Evolutionary conservation across 2,797 vertebrate genomes (phyloP), one percentile per base, ranked within the genome.

Genomic region (Rhinichthys osculus): DNA sequence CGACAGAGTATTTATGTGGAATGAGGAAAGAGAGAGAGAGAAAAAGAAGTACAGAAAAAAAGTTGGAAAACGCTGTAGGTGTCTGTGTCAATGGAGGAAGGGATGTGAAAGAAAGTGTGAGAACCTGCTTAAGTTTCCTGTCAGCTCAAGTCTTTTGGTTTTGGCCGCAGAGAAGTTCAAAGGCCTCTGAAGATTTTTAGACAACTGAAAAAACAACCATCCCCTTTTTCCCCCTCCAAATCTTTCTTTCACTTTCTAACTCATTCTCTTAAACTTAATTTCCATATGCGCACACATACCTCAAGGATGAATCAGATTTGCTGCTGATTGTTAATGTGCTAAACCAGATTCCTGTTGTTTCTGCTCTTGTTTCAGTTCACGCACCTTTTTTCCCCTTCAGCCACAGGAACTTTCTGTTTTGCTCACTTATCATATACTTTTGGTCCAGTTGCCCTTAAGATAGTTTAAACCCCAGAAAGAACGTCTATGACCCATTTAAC

Each of bases 101-200:
- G 90, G 91, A 87, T 88, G 89, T 89, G 91, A 92, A 93, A 88
- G 89, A 64, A 71, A 76, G 81, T 89, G 89, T 89, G 88, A 92
- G 91, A 91, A 91, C 87, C 87, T 88, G 79, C 90, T 88, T 85
- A 85, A 83, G 89, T 93, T 95, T 95, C 94, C 93, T 95, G 93
- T 93, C 92, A 91, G 91, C 89, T 81, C 89, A 79, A 70, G 87
- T 88, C 69, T 83, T 50, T 52, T 44, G 38, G 81, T 70, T 84
- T 84, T 84, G 76, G 76, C 79, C 59, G 10, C 76, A 67, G 59
- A 67, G 89, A 91, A 91, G 90, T 90, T 92, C 90, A 92, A 92
- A 90, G 92, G 91, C 92, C 85, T 91, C 87, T 85, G 87, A 89
- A 90, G 90, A 81, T 62, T 89, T 91, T 66, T 42, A 76, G 69